Conservation (phyloP, 2,113 vertebrate genomes). For the Zootoca vivipara region DNA sequence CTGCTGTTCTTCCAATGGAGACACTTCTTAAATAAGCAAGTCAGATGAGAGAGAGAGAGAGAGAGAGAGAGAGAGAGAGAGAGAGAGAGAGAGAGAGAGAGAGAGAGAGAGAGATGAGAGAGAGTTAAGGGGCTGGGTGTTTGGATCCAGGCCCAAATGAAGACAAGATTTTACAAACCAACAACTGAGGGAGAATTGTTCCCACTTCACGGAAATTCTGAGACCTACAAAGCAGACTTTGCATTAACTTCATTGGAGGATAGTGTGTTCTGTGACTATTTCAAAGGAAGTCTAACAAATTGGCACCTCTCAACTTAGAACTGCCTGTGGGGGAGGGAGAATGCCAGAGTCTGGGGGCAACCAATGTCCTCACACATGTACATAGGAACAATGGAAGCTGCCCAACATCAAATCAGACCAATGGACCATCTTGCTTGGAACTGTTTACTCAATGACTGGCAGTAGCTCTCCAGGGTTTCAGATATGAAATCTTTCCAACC, state of each 20-base stretch:
- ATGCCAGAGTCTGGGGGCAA: too few species aligned
- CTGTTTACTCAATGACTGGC: too few species aligned
- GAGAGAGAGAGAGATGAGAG: neutral
- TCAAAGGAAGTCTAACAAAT: neutral
- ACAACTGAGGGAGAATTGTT: neutral
- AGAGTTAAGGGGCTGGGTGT: slow-evolving; percentile 9
- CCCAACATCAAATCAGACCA: too few species aligned
- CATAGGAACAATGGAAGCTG: too few species aligned
- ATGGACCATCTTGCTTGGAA: too few species aligned
- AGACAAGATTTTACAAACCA: slow-evolving; percentile 31
- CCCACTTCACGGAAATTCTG: neutral
- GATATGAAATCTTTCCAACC: too few species aligned
- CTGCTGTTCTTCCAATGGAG: slow-evolving; percentile 38
- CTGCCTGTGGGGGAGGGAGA: too few species aligned
- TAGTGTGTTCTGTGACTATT: neutral
- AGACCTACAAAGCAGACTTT: neutral
- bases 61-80: neutral
- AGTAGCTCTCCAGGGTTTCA: too few species aligned
- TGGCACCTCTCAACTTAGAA: too few species aligned
- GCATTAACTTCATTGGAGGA: neutral
- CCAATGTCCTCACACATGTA: too few species aligned
- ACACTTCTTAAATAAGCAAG: slow-evolving; percentile 47
- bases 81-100: slow-evolving; percentile 40
- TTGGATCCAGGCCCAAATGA: neutral
- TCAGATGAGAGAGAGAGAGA: slow-evolving; percentile 25